Evolutionary conservation across 2,797 vertebrate genomes (phyloP).

Genomic region (Onychomys leucogaster): DNA sequence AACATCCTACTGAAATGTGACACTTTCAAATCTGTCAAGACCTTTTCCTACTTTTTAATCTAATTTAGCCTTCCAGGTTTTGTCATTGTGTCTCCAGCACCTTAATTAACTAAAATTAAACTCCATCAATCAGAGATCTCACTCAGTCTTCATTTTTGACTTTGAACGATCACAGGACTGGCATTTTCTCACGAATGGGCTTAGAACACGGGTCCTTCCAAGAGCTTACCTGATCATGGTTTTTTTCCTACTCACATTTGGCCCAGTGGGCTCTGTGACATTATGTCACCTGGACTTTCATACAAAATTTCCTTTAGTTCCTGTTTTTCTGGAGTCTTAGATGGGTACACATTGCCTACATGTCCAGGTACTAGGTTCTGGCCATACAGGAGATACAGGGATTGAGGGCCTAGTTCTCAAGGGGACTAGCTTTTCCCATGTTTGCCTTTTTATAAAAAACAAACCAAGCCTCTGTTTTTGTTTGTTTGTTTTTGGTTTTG

Average conservation of each 20-base stretch:
- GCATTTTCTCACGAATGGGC: neutral
- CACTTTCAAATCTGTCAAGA: constrained; percentile 63
- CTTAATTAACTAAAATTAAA: constrained; percentile 55
- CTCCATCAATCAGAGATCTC: neutral
- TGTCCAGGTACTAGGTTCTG: neutral
- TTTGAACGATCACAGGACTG: neutral
- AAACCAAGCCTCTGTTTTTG: neutral
- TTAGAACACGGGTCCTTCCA: neutral
- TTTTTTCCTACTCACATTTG: neutral
- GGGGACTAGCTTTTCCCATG: neutral
- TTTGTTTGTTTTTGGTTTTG: neutral
- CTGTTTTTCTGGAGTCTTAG: neutral
- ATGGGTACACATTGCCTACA: fast-evolving
- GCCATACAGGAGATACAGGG: neutral
- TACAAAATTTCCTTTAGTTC: neutral
- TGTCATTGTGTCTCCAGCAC: constrained; percentile 63
- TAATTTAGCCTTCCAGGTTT: constrained; percentile 69
- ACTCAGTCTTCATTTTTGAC: neutral
- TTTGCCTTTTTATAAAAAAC: neutral
- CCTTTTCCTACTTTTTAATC: constrained; percentile 58
- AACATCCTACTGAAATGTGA: constrained; percentile 66
- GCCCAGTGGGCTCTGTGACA: neutral
- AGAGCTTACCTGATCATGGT: neutral
- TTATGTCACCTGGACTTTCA: neutral
- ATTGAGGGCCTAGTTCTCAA: neutral